phyloP scores from a whole-genome alignment of 2,797 vertebrate genomes.

The Carcharodon carcharias region DNA sequence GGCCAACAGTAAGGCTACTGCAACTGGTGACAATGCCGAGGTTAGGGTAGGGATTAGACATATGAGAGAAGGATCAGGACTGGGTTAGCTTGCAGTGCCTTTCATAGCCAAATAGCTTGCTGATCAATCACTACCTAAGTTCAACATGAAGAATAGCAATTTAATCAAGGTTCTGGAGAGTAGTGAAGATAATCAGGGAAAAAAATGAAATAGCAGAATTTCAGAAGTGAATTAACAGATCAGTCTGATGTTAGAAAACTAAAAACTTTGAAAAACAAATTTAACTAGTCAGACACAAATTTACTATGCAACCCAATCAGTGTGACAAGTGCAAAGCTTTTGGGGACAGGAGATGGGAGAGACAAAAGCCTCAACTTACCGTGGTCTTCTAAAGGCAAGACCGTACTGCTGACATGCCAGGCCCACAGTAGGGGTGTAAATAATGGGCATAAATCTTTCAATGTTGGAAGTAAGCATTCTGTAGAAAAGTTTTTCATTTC shows the following conservation, averaged over 20 bases:
- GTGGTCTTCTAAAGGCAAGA: conserved; percentile 89
- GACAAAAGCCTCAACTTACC: conserved; percentile 60
- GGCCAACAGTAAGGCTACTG: neutral
- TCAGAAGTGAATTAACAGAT: neutral
- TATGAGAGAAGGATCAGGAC: neutral
- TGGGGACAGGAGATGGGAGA: neutral
- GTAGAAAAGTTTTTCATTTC: conserved; percentile 98
- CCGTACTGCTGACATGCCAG: conserved; percentile 96
- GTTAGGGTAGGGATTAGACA: neutral
- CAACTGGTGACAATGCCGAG: neutral
- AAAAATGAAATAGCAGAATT: neutral
- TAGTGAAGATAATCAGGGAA: neutral
- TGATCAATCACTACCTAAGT: neutral
- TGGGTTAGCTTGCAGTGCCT: neutral
- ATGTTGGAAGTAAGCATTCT: conserved; percentile 86
- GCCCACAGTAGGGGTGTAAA: conserved; percentile 92
- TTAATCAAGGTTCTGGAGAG: neutral
- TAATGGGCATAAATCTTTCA: conserved; percentile 93
- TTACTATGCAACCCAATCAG: neutral
- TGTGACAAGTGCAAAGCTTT: neutral
- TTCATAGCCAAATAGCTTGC: neutral
- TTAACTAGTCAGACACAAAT: neutral
- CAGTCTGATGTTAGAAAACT: neutral
- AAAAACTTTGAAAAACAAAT: neutral
- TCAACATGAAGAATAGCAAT: neutral